Evolutionary conservation across 2,113 vertebrate species (phyloP).

Genomic region (Epinephelus lanceolatus): DNA sequence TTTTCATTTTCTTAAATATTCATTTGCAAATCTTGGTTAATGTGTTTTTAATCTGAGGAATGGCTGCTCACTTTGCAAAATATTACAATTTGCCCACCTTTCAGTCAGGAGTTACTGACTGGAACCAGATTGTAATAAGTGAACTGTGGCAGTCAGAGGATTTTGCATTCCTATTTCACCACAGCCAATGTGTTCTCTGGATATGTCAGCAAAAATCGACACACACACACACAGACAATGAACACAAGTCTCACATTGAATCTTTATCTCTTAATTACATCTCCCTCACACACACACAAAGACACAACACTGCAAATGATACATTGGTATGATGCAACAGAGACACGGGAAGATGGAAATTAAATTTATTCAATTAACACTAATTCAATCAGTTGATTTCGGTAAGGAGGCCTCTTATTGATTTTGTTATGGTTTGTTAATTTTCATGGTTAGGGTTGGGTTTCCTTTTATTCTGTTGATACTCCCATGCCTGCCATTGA

Average conservation of each 20-base stretch:
- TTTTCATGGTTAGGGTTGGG: constrained; percentile 24
- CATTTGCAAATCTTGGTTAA: neutral
- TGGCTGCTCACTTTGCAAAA: neutral
- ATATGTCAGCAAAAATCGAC: neutral
- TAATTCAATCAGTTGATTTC: constrained; percentile 64
- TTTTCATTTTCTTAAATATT: neutral
- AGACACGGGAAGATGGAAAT: constrained; percentile 57
- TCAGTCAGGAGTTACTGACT: neutral
- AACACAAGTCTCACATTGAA: constrained; percentile 12
- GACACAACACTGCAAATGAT: constrained; percentile 33
- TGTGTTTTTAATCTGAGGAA: neutral
- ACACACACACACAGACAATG: neutral
- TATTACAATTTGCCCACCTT: neutral
- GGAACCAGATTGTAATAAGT: constrained; percentile 22
- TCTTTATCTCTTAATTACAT: constrained; percentile 21
- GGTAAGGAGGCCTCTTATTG: constrained; percentile 41
- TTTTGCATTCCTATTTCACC: constrained; percentile 19
- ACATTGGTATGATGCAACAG: constrained; percentile 27
- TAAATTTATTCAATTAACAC: constrained; percentile 58
- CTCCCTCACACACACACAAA: neutral
- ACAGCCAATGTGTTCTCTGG: constrained; percentile 9
- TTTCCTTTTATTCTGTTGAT: constrained; percentile 44
- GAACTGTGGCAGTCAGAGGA: neutral
- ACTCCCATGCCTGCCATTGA: neutral
- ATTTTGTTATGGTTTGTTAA: constrained; percentile 39